Base-by-base conservation (phyloP, 2,888 invertebrate genomes). In the Glyphotaelius pellucidus region DNA sequence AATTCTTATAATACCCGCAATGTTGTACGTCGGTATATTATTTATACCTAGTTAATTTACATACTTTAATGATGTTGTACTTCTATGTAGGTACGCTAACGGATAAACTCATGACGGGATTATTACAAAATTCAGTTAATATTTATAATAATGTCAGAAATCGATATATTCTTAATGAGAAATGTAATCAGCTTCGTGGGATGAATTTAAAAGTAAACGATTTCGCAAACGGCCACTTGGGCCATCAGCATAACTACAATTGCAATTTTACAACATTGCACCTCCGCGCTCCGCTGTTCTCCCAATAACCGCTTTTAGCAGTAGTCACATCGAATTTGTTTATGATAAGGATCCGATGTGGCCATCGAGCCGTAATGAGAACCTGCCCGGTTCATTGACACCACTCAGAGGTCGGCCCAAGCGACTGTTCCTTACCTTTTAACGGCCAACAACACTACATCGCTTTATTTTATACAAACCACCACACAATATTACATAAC, bases 261-360 rank as follows among this genome's bases (percentile, higher is more conserved):
- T 90, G 90, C 90, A 90, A 90, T 87, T 92, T 90, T 89, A 90
- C 80, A 90, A 85, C 90, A 90, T 89, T 91, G 89, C 88, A 89
- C 88, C 67, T 91, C 67, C n/a, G 79, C 80, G 79, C 67, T 90
- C 67, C 38, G 79, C 80, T 79, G 91, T 42, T 79, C 81, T 92
- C 81, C 88, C 89, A 89, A 92, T 92, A 89, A 80, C 91, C 91
- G 84, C 84, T 86, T 19, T 90, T 42, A 89, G 89, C 92, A 80
- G 92, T 91, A 91, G 91, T 92, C 92, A 67, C 89, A 47, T 90
- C 81, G 92, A 92, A 92, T 92, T 92, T 92, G 91, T 92, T 91
- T 89, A 89, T 80, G 92, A 92, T 92, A 92, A 90, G 84, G 88
- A 92, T 92, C 92, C 42, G 88, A 89, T 92, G 92, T 47, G 91